phyloP scores from a whole-genome alignment of 2,113 vertebrate genomes.

The Nannobrachium achirus region DNA sequence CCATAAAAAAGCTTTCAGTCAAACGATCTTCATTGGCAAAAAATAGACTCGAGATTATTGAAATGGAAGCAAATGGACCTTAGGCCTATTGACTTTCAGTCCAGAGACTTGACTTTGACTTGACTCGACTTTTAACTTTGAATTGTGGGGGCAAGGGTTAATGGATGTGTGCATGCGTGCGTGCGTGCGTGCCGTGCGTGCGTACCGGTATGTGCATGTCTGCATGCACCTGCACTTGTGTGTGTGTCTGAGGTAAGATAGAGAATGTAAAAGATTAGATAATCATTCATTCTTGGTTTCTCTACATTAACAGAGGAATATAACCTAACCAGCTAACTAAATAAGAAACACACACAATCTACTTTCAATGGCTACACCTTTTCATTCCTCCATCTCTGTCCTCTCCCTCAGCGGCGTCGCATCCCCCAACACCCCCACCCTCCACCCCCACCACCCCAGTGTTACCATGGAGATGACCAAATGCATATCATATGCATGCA shows the following conservation, averaged over 20 bases:
- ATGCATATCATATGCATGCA: constrained; percentile 88
- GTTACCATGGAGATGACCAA: constrained; percentile 89
- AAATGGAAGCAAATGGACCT: too few relatives aligned
- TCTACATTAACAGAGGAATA: constrained; percentile 53
- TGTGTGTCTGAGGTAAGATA: background rate
- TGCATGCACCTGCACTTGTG: background rate
- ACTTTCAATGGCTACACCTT: constrained; percentile 75
- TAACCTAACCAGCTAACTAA: constrained; percentile 70
- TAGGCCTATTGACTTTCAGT: too few relatives aligned
- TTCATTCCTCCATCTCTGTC: constrained; percentile 53
- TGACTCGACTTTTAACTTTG: constrained; percentile 41
- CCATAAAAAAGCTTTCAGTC: too few relatives aligned
- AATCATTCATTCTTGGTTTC: constrained; percentile 10
- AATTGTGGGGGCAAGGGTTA: constrained; percentile 49
- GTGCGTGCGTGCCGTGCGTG: background rate
- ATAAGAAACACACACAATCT: constrained; percentile 73
- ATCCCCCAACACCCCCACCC: constrained; percentile 42
- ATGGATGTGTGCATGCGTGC: constrained; percentile 17
- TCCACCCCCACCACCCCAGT: constrained; percentile 27
- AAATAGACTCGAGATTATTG: too few relatives aligned
- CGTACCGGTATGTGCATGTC: background rate
- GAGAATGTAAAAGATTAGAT: too few relatives aligned
- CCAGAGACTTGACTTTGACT: too few relatives aligned
- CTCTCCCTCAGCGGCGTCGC: background rate
- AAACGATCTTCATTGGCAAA: too few relatives aligned